phyloP scores from a whole-genome alignment of 2,888 invertebrate species.

The Synanthedon formicaeformis region DNA sequence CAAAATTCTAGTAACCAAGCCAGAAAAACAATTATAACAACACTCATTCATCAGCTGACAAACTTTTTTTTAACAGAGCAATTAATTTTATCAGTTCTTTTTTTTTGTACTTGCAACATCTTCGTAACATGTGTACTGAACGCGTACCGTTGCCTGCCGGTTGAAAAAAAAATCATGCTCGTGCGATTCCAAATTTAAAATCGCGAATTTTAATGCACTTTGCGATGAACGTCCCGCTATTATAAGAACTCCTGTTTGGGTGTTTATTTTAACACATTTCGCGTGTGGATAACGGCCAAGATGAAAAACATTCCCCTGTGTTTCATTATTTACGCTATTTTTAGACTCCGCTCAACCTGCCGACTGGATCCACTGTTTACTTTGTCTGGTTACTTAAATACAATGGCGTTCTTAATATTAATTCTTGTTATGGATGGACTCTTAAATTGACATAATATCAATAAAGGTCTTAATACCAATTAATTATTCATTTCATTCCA shows the following conservation, averaged over 20 bases:
- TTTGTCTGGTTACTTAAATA: conserved; percentile 41
- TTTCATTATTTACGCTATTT: conserved; percentile 67
- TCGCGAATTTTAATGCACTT: conserved; percentile 54
- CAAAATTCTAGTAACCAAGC: conserved; percentile 32
- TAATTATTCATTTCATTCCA: too few relatives aligned
- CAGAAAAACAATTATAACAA: conserved; percentile 42
- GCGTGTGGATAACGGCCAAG: conserved; percentile 62
- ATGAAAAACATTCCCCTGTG: conserved; percentile 70
- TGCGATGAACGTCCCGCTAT: conserved; percentile 58
- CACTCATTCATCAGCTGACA: conserved; percentile 32
- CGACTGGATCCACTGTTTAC: conserved; percentile 56
- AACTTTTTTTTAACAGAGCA: conserved; percentile 25
- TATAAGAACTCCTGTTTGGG: conserved; percentile 56
- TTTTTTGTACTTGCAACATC: conserved; percentile 35
- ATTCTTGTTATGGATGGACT: conserved; percentile 12
- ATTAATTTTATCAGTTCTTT: conserved; percentile 29
- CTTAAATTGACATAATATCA: conserved; percentile 9
- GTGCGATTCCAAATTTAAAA: conserved; percentile 45
- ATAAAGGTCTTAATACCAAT: too few relatives aligned
- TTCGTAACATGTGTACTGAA: conserved; percentile 41
- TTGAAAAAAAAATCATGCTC: conserved; percentile 31
- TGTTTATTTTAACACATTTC: conserved; percentile 69
- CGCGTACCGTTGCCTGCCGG: conserved; percentile 15
- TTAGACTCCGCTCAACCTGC: conserved; percentile 64
- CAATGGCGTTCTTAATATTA: conserved; percentile 54